Evolutionary conservation across 2,888 invertebrate species (phyloP), one percentile per base, ranked within the genome.

Genomic region (Tenthredo notha): DNA sequence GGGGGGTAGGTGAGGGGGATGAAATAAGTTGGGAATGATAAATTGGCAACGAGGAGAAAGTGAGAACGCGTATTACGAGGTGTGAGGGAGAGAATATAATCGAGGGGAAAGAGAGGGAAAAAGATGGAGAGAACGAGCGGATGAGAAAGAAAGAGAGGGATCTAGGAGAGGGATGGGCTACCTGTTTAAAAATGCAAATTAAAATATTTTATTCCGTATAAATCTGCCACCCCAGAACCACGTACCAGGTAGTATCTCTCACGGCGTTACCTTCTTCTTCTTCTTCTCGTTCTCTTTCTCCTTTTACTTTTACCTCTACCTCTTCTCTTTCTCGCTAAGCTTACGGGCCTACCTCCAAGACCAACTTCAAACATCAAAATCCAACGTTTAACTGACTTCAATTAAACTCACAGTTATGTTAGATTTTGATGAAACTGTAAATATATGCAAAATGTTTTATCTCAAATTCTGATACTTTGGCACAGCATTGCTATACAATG

Each of bases 161-260:
- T 86, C 84, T 84, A 47, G 84, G 86, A 87, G 86, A 86, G 84
- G 78, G 87, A 85, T 87, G 86, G 85, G 83, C 43, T 83, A 83
- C 85, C 88, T 90, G 87, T 87, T 90, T 90, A 90, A 90, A 90
- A 88, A 91, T 91, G 90, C 89, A 90, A 91, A 91, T 91, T 89
- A 90, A 91, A 88, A 89, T 89, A 88, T 90, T 90, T 90, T 88
- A 90, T 90, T 89, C 88, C 86, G 88, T 85, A 85, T 87, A 88
- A 88, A 88, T 88, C 87, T 88, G 87, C 85, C 85, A 33, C 85
- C 67, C 83, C 25, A 83, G 83, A 83, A 70, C 70, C 80, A 80
- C 80, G 58, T 61, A 80, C 80, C 80, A 80, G 80, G 80, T 80
- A 74, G 72, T 43, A 74, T 74, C 72, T 74, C 72, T 74, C 72